phyloP scores from a whole-genome alignment of 2,888 invertebrate genomes.

The Latrodectus hesperus region DNA sequence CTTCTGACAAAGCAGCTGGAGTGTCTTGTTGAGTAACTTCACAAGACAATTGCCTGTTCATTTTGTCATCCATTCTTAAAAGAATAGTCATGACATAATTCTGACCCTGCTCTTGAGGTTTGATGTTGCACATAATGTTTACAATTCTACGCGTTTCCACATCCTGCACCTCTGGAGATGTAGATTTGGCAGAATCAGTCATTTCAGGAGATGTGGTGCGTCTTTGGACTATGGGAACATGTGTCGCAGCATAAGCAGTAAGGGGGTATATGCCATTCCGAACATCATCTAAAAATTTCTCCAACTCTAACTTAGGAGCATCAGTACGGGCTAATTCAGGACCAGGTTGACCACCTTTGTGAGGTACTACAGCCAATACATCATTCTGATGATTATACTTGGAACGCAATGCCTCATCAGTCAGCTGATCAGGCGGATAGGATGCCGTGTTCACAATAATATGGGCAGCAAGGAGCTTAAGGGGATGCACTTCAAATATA shows the following conservation, averaged over 20 bases:
- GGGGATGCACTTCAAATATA: constrained; percentile 96
- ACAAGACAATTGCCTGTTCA: constrained; percentile 98
- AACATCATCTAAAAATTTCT: constrained; percentile 99
- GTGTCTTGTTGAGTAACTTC: constrained; percentile 89
- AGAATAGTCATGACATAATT: constrained; percentile 91
- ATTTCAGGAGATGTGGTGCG: constrained; percentile 86
- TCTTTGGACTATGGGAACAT: constrained; percentile 79
- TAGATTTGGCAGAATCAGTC: constrained; percentile 84
- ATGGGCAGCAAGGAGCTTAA: constrained; percentile 93
- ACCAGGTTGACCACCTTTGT: constrained; percentile 76
- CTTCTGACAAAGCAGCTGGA: constrained; percentile 88
- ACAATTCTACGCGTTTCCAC: constrained; percentile 91
- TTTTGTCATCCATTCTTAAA: constrained; percentile 98
- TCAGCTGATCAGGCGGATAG: constrained; percentile 79
- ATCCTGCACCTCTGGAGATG: constrained; percentile 89
- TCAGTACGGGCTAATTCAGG: constrained; percentile 80
- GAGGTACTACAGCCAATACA: constrained; percentile 83
- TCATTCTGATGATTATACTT: constrained; percentile 80
- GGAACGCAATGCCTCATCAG: constrained; percentile 90
- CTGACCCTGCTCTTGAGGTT: constrained; percentile 82
- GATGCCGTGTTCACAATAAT: constrained; percentile 85
- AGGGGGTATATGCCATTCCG: constrained; percentile 98
- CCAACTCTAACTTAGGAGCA: constrained; percentile 88
- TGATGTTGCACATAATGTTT: constrained; percentile 96
- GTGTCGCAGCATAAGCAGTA: constrained; percentile 90